Conservation (phyloP, 2,113 vertebrate genomes). For the Heliornis fulica region DNA sequence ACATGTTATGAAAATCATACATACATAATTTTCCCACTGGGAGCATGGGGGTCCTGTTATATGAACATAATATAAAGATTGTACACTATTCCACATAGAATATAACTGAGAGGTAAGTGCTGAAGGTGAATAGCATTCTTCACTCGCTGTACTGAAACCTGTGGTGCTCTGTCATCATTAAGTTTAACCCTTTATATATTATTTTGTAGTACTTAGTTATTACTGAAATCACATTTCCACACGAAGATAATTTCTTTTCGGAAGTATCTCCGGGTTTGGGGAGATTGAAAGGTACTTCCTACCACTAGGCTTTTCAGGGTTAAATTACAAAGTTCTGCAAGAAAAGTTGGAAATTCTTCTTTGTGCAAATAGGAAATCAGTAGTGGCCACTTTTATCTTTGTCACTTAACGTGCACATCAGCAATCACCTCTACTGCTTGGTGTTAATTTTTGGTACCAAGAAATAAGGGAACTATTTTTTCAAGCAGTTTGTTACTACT, state of each 20-base stretch:
- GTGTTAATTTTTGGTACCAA: not conserved
- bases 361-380: not conserved
- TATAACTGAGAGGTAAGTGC: not conserved
- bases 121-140: not conserved
- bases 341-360: not conserved
- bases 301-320: not conserved
- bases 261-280: not conserved
- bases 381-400: not conserved
- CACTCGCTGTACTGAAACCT: not conserved
- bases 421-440: not conserved
- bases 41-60: not conserved
- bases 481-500: not conserved
- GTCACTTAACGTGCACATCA: not conserved
- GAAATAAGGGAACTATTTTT: not conserved
- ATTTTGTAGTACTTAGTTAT: not conserved
- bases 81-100: not conserved
- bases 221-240: not conserved
- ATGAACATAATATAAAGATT: not conserved
- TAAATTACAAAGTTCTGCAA: not conserved
- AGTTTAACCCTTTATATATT: not conserved
- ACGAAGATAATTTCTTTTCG: not conserved
- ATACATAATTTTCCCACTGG: not conserved
- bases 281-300: not conserved
- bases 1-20: not conserved
- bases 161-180: not conserved